These are phyloP conservation scores for Prosapia bicincta DNA, from an alignment of 2,888 invertebrate species.

Conservation along the genomic window DNA sequence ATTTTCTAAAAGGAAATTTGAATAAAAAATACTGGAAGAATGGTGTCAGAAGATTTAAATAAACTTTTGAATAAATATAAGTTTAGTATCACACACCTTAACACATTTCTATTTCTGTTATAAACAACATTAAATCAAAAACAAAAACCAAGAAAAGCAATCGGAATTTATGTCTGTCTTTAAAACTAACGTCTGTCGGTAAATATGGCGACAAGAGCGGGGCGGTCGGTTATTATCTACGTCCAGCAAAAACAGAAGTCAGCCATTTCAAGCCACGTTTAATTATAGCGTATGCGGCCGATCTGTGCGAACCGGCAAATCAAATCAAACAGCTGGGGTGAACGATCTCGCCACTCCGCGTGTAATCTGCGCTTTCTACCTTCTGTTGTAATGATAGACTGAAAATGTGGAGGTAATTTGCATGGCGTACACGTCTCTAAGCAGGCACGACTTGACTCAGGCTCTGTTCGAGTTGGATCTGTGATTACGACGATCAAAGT, in stretches of 20 bases:
- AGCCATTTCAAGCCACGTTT: not conserved
- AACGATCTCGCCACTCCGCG: not conserved
- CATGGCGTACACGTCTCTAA: not conserved
- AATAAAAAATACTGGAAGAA: too few species aligned
- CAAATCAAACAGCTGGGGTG: not conserved
- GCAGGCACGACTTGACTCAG: not conserved
- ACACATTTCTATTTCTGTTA: too few species aligned
- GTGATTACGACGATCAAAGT: not conserved
- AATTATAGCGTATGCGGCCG: not conserved
- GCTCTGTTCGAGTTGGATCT: not conserved
- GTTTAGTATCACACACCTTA: too few species aligned
- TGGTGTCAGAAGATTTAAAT: too few species aligned
- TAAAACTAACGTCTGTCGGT: too few species aligned
- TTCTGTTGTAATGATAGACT: not conserved
- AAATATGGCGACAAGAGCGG: too few species aligned
- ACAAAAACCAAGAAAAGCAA: too few species aligned
- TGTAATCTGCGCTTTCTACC: not conserved
- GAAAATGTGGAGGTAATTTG: not conserved
- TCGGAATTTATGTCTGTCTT: too few species aligned
- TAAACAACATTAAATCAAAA: too few species aligned
- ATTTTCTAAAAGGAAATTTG: too few species aligned
- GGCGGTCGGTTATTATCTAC: too few species aligned
- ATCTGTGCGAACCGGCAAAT: not conserved
- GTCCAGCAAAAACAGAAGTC: not conserved
- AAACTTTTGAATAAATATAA: too few species aligned